Percentiles rank a stretch among this genome's conserved stretches.
Conservation (phyloP, 2,113 vertebrate genomes). For the Ranitomeya variabilis region DNA sequence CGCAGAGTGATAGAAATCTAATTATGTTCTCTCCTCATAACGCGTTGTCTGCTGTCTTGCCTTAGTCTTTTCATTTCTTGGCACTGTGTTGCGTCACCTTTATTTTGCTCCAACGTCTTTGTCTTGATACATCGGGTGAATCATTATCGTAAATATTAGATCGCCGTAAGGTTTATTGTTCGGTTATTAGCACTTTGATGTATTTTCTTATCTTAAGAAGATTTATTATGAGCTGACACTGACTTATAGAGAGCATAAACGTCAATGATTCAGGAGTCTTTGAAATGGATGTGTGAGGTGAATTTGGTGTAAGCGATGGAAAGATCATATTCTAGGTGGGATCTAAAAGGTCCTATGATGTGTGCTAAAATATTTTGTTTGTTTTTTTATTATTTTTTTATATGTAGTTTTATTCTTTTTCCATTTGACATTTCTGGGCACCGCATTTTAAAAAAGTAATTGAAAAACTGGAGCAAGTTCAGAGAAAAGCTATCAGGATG, state of each 20-base stretch:
- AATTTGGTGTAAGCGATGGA: no score
- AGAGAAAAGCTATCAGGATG: no score
- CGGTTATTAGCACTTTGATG: not conserved
- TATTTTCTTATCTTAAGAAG: not conserved
- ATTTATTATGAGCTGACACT: not conserved
- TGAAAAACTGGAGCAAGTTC: no score
- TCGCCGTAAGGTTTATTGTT: not conserved
- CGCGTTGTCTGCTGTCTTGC: conserved; percentile 42
- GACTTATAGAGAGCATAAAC: not conserved
- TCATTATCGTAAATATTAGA: not conserved
- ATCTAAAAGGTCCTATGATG: no score
- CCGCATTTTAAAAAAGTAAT: no score
- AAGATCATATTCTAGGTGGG: no score
- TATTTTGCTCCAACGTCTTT: not conserved
- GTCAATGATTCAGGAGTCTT: not conserved
- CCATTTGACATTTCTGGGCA: no score
- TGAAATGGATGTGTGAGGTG: no score
- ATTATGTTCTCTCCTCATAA: conserved; percentile 60
- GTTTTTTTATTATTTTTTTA: no score
- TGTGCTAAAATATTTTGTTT: no score
- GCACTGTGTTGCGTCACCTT: not conserved
- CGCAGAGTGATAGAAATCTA: conserved; percentile 69
- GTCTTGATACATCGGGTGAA: not conserved
- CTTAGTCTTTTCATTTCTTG: conserved; percentile 38
- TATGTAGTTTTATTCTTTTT: no score